Conservation (phyloP, 2,888 invertebrate genomes). For the Odontothrips loti region DNA sequence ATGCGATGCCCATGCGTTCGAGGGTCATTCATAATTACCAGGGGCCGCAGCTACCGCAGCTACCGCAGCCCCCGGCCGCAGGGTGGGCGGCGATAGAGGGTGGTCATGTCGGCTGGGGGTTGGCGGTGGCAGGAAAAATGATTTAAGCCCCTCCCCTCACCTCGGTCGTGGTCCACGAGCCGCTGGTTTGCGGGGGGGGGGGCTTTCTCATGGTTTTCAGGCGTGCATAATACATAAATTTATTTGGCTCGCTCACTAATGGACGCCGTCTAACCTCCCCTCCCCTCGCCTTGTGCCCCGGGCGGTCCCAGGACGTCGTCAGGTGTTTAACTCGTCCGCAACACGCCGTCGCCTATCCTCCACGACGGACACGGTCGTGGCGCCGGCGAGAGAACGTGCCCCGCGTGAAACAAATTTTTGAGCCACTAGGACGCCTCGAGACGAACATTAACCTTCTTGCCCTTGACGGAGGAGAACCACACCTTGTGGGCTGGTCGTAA, state of each 20-base stretch:
- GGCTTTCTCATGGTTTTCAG: not conserved
- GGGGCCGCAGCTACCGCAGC: too few species aligned
- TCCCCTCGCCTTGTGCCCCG: too few species aligned
- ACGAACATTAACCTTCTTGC: too few species aligned
- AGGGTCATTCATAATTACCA: constrained; percentile 22
- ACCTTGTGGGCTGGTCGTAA: too few species aligned
- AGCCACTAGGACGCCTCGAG: too few species aligned
- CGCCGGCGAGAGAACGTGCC: too few species aligned
- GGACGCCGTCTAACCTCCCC: not conserved
- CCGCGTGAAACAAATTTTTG: too few species aligned
- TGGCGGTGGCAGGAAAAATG: not conserved
- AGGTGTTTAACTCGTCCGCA: too few species aligned
- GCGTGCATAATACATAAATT: not conserved
- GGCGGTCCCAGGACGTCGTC: too few species aligned
- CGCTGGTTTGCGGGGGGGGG: not conserved
- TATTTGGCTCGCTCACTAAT: not conserved
- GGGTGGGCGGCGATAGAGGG: not conserved
- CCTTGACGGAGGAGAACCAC: too few species aligned
- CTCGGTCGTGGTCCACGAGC: not conserved
- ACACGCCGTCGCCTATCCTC: too few species aligned
- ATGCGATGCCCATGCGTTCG: constrained; percentile 3
- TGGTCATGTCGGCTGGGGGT: not conserved
- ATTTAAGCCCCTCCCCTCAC: not conserved
- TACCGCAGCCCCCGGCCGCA: not conserved
- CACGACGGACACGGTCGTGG: too few species aligned